phyloP scores from a whole-genome alignment of 2,888 invertebrate genomes.

The Lacanobia oleracea region DNA sequence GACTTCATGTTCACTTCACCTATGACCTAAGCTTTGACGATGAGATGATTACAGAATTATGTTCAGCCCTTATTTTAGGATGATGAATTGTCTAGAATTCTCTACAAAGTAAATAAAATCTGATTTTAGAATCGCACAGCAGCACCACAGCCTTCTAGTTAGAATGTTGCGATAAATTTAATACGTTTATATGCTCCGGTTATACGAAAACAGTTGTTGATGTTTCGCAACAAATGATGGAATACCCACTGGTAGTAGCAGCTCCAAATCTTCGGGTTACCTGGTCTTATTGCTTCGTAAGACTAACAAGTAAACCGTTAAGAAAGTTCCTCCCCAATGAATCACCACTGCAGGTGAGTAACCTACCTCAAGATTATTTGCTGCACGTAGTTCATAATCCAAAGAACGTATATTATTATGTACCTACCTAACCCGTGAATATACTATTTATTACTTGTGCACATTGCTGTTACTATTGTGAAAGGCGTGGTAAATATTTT shows the following conservation, averaged over 20 bases:
- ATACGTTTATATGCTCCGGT: neutral
- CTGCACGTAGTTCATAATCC: neutral
- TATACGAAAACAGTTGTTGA: neutral
- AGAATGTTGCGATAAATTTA: neutral
- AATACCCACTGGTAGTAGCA: neutral
- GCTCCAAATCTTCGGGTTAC: neutral
- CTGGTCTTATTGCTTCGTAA: neutral
- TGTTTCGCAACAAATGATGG: neutral
- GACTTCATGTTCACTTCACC: too few species aligned
- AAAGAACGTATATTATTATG: neutral
- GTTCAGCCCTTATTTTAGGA: too few species aligned
- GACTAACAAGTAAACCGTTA: neutral
- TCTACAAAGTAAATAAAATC: too few species aligned
- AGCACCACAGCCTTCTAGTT: too few species aligned
- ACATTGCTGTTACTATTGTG: constrained; percentile 31
- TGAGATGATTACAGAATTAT: too few species aligned
- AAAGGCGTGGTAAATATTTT: constrained; percentile 16
- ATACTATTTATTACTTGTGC: neutral
- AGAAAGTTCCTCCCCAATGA: neutral
- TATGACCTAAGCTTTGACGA: too few species aligned
- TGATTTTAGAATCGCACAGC: too few species aligned
- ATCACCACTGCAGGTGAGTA: neutral
- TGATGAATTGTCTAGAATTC: too few species aligned
- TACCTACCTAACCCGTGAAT: neutral
- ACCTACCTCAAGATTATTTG: neutral